Base-by-base conservation (phyloP, 2,113 vertebrate species). In the Regulus satrapa region DNA sequence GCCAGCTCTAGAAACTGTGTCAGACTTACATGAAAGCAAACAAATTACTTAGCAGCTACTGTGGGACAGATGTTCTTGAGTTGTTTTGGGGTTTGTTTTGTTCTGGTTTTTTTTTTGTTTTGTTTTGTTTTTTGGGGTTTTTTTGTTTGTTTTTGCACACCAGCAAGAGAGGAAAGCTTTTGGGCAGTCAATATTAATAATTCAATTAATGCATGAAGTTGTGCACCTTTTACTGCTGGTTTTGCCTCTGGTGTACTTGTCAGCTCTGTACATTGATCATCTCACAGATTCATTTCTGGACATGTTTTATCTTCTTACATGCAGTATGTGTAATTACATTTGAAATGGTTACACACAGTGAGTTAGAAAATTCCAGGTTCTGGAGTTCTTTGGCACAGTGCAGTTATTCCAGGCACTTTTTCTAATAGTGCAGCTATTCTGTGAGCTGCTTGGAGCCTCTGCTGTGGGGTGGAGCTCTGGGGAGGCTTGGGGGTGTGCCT, bases 21-120 rank as follows among this genome's bases (percentile, higher is more conserved):
- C 75, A 74, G 10, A 84, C 49, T 91, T 94, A 17, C 86, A 77
- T 97, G 91, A 88, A 91, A 96, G 71, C 16, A 74, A 90, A 40
- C 64, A 23, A 19, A 40, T 94, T 75, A 56, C 62, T 88, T 76
- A 62, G 46, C 54, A 85, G 52, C 84, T 93, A 48, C 71, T 78
- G 36, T 64, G 75, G 69, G 84, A 55, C 93, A 63, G 63, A 68
- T 52, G 43, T 81, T 92, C 6, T n/a, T 5, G 6, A 46, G 18
- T 17, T n/a, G n/a, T n/a, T n/a, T n/a, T n/a, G n/a, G n/a, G n/a
- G n/a, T n/a, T n/a, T n/a, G n/a, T n/a, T n/a, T n/a, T n/a, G n/a
- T n/a, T n/a, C n/a, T n/a, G n/a, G n/a, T n/a, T n/a, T n/a, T n/a
- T n/a, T n/a, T n/a, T n/a, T n/a, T n/a, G n/a, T n/a, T n/a, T n/a